A percentile compares a stretch with the other conserved stretches of the same genome.
These are phyloP conservation scores for Temnothorax ravouxi DNA, from an alignment of 2,888 invertebrate species.

Conservation along the genomic window DNA sequence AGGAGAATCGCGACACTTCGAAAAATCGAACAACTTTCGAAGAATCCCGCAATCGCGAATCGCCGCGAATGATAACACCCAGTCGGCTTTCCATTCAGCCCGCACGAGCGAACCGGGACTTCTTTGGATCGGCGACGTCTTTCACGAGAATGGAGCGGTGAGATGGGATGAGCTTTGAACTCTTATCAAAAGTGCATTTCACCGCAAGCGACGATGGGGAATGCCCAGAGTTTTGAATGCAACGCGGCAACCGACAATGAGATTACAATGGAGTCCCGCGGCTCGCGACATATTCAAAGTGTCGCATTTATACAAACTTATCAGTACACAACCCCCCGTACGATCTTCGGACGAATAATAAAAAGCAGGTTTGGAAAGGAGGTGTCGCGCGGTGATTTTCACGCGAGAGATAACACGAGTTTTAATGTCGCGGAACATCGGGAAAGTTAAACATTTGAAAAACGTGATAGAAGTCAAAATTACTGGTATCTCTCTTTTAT, in stretches of 20 bases:
- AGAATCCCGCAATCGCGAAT: conserved; percentile 34
- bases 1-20: not conserved
- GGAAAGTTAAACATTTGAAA: conserved; percentile 11
- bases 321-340: not conserved
- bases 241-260: conserved; percentile 27
- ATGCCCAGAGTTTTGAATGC: conserved; percentile 40
- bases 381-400: not conserved
- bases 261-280: conserved; percentile 43
- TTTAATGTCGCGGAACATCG: conserved; percentile 1
- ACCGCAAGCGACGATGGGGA: conserved; percentile 14
- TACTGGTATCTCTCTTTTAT: not conserved
- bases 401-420: conserved; percentile 7
- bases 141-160: conserved; percentile 11
- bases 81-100: conserved; percentile 16
- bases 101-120: conserved; percentile 38
- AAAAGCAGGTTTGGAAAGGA: not conserved
- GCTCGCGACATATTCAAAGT: conserved; percentile 37
- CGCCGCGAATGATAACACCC: conserved; percentile 34
- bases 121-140: conserved; percentile 37
- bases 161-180: conserved; percentile 45
- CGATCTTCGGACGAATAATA: conserved; percentile 19
- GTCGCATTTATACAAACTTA: conserved; percentile 40
- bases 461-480: not conserved
- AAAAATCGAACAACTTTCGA: not conserved
- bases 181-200: conserved; percentile 55